phyloP scores from a whole-genome alignment of 2,888 invertebrate species.

The Drosophila peninsularis region DNA sequence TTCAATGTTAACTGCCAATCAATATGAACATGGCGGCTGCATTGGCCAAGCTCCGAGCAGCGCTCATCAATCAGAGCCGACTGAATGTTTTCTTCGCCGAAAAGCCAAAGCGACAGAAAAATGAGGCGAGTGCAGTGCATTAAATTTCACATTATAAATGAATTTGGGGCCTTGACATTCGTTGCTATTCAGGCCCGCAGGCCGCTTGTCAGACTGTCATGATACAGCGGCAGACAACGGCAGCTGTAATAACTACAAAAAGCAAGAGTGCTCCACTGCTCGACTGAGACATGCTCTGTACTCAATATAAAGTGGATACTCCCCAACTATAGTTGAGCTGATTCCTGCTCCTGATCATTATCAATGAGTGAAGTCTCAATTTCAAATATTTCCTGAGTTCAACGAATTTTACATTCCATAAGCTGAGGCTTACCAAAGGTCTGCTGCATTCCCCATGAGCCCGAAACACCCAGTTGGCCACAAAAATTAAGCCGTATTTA shows the following conservation, averaged over 20 bases:
- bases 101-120: slow-evolving; percentile 14
- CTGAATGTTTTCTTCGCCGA: slow-evolving; percentile 23
- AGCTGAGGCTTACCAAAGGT: no score
- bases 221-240: slow-evolving; percentile 29
- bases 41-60: slow-evolving; percentile 12
- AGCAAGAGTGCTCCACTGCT: not conserved
- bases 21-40: slow-evolving; percentile 40
- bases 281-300: not conserved
- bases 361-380: not conserved
- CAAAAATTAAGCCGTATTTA: not conserved
- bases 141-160: slow-evolving; percentile 48
- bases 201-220: slow-evolving; percentile 35
- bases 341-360: no score
- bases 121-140: slow-evolving; percentile 37
- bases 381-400: no score
- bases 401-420: no score
- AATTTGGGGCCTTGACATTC: slow-evolving; percentile 53
- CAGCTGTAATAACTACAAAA: not conserved
- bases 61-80: slow-evolving; percentile 66
- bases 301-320: no score
- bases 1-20: slow-evolving; percentile 78
- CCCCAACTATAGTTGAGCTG: not conserved
- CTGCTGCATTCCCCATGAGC: no score
- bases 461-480: no score
- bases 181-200: slow-evolving; percentile 20